Evolutionary conservation across 92 coral and sea anemone species (phyloP).

Genomic region (Palythoa heliodiscus): DNA sequence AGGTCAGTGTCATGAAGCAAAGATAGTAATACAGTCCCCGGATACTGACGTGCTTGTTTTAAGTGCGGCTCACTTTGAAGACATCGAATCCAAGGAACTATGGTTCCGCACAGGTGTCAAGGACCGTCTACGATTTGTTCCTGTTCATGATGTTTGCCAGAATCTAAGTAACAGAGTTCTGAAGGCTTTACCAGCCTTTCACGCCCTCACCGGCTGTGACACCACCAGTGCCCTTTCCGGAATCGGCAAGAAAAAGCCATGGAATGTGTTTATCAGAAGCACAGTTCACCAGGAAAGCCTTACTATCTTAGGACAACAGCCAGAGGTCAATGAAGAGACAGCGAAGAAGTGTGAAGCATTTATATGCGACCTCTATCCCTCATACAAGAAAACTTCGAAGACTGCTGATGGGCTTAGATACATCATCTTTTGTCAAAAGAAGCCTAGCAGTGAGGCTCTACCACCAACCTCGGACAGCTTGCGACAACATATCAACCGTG

Average conservation of each 20-base stretch:
- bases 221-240: neutral
- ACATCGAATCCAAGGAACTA: conserved; percentile 30
- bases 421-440: conserved; percentile 42
- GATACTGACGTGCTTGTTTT: conserved; percentile 45
- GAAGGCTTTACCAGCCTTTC: conserved; percentile 30
- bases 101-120: conserved; percentile 48
- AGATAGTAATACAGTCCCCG: conserved; percentile 41
- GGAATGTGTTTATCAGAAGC: conserved; percentile 5
- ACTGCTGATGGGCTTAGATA: conserved; percentile 25
- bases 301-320: conserved; percentile 2
- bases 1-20: neutral
- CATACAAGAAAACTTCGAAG: conserved; percentile 26
- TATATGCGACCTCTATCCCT: conserved; percentile 43
- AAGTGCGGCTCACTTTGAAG: neutral
- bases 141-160: conserved; percentile 22
- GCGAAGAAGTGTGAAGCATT: conserved; percentile 42
- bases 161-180: neutral
- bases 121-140: conserved; percentile 22
- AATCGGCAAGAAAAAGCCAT: conserved; percentile 28
- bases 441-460: conserved; percentile 4
- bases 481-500: neutral
- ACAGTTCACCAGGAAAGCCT: conserved; percentile 13
- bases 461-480: too few relatives aligned
- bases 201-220: conserved; percentile 42
- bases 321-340: neutral